Percentiles rank a stretch among this genome's conserved stretches.
Conservation (phyloP, 2,888 invertebrate species). For the Hanleya hanleyi region DNA sequence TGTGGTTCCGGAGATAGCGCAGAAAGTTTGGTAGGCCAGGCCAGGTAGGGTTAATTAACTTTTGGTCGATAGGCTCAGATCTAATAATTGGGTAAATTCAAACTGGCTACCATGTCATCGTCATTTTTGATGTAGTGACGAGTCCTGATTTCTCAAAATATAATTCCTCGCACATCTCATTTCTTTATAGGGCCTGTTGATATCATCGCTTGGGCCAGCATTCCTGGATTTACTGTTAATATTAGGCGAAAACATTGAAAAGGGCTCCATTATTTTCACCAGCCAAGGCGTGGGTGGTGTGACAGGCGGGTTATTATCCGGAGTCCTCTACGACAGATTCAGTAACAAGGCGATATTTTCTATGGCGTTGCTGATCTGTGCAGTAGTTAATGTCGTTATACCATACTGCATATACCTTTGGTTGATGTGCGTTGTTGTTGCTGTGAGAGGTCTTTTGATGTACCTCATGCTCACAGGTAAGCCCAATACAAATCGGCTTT, state of each 20-base stretch:
- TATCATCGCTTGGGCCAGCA: not conserved
- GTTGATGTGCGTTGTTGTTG: not conserved
- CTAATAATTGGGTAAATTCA: too few relatives aligned
- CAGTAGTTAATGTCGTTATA: not conserved
- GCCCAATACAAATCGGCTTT: too few relatives aligned
- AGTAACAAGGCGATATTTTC: not conserved
- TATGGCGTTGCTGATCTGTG: not conserved
- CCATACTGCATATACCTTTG: not conserved
- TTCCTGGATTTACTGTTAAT: not conserved
- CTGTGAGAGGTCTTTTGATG: not conserved
- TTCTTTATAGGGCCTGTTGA: not conserved
- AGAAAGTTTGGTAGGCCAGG: too few relatives aligned
- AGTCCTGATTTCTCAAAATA: too few relatives aligned
- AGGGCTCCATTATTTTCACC: not conserved
- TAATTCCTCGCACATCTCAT: too few relatives aligned
- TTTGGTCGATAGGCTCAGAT: too few relatives aligned
- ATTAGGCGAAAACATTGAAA: not conserved
- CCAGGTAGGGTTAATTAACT: too few relatives aligned
- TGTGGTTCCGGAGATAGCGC: too few relatives aligned
- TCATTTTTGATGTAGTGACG: too few relatives aligned
- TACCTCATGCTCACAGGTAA: not conserved
- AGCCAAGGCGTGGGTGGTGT: not conserved
- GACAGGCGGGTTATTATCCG: not conserved
- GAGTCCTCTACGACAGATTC: not conserved
- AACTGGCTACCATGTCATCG: too few relatives aligned